phyloP scores from a whole-genome alignment of 1,140 invertebrate species.

The Drosophila rhopaloa region DNA sequence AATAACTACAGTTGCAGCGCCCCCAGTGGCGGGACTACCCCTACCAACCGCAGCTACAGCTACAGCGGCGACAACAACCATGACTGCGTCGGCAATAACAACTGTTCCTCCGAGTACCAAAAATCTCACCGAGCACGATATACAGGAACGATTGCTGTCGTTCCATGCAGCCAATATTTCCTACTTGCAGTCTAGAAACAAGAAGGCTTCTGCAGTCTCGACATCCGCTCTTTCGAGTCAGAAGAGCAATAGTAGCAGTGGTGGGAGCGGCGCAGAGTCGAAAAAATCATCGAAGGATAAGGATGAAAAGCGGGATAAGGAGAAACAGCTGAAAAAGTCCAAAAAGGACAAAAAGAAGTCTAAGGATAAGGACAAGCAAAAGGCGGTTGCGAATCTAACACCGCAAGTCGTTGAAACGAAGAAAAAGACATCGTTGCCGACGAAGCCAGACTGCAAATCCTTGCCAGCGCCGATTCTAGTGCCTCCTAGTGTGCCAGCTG shows the following conservation, averaged over 20 bases:
- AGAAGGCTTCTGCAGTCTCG: constrained; percentile 80
- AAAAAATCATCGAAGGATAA: constrained; percentile 65
- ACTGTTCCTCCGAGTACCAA: constrained; percentile 35
- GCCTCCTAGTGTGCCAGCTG: not conserved
- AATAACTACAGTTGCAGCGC: not conserved
- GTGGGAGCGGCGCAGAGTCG: constrained; percentile 20
- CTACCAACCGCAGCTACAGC: not conserved
- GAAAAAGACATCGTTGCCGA: constrained; percentile 39
- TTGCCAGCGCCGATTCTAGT: constrained; percentile 3
- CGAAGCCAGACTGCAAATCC: constrained; percentile 14
- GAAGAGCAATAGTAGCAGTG: constrained; percentile 32
- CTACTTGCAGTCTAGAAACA: constrained; percentile 87
- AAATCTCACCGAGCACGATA: constrained; percentile 85
- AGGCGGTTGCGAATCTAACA: constrained; percentile 17
- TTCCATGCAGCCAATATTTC: constrained; percentile 87
- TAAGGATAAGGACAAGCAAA: constrained; percentile 61
- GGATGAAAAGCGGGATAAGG: constrained; percentile 59
- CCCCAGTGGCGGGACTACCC: not conserved
- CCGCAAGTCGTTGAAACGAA: constrained; percentile 30
- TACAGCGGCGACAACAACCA: not conserved
- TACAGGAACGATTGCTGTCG: constrained; percentile 87
- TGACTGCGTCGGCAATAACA: not conserved
- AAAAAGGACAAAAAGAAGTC: constrained; percentile 74
- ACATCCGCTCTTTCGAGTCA: constrained; percentile 15
- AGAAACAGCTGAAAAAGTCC: constrained; percentile 64